Evolutionary conservation across 2,113 vertebrate genomes (phyloP), one percentile per base, ranked within the genome.

Genomic region (Pyxicephalus adspersus): DNA sequence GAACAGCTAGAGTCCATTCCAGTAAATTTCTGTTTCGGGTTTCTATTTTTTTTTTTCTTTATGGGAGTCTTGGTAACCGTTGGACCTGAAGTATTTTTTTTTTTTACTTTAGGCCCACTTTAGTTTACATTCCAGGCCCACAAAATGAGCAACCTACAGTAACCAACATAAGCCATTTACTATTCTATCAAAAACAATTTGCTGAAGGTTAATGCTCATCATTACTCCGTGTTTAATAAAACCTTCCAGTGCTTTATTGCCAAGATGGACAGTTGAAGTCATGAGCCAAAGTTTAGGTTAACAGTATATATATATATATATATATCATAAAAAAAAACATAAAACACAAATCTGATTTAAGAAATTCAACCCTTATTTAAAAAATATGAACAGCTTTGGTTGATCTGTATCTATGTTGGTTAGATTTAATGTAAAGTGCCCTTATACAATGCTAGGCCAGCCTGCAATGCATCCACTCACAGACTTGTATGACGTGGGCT

Each of bases 341-440:
- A 8, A 45, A 58, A 60, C 20, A 74, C 38, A 74, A 58, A 58
- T 25, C 15, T 28, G 25, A 61, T 26, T 22, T 66, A 45, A 74
- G 71, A 72, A 74, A 66, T 82, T 82, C 80, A 82, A 82, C 80
- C 70, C 22, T 82, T 75, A 34, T 45, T 66, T 82, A 75, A 66
- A 82, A 82, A 82, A 82, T 82, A 75, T 82, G 61, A 82, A 82
- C 70, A 82, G 29, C 80, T 82, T 82, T 82, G 80, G 80, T 82
- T 82, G 80, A 82, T 28, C 45, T 75, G 51, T 57, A 66, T 38
- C 80, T 75, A 74, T 28, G 71, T 58, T 20, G 71, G 67, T 81
- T 81, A 81, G 78, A 68, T 63, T 45, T 26, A 64, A 72, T 72
- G 60, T 81, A 81, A 81, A 64, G 70, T 74, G 70, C 68, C 79